A percentile compares a stretch with the other conserved stretches of the same genome.
Evolutionary conservation across 2,888 invertebrate genomes (phyloP).

Genomic region (Volucella zonaria): DNA sequence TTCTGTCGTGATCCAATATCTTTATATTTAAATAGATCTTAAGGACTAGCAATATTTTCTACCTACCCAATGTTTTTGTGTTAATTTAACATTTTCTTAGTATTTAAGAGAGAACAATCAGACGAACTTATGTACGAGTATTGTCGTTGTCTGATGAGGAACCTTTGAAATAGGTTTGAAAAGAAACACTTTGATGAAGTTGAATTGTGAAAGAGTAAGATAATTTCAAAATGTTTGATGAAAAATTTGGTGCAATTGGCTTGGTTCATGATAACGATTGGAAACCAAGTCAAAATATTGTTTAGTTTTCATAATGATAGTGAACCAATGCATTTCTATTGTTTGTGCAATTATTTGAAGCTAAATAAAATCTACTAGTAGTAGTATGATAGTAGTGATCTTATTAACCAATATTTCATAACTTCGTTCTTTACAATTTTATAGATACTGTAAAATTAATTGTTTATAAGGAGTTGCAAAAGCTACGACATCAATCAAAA

Average conservation of each 20-base stretch:
- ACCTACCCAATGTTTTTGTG: conserved; percentile 16
- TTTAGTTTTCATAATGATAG: conserved; percentile 5
- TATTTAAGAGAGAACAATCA: conserved; percentile 15
- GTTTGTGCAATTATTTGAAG: conserved; percentile 44
- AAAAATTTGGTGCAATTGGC: conserved; percentile 3
- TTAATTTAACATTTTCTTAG: conserved; percentile 17
- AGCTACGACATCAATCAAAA: too few relatives aligned
- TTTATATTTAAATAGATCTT: conserved; percentile 10
- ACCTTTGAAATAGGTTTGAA: background rate
- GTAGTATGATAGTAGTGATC: too few relatives aligned
- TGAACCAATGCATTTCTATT: conserved; percentile 22
- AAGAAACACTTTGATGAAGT: background rate
- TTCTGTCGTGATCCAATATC: conserved; percentile 30
- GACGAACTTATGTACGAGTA: background rate
- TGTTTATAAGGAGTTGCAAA: too few relatives aligned
- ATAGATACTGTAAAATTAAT: too few relatives aligned
- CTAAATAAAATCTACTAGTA: conserved; percentile 14
- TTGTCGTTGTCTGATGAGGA: background rate
- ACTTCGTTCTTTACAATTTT: too few relatives aligned
- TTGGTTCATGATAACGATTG: background rate
- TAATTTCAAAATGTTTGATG: conserved; percentile 7
- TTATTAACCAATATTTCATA: too few relatives aligned
- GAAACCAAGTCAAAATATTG: conserved; percentile 9
- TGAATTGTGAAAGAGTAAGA: background rate
- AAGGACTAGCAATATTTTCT: conserved; percentile 56